Base-by-base conservation (phyloP, 2,113 vertebrate genomes). In the Emydura subglobosa region DNA sequence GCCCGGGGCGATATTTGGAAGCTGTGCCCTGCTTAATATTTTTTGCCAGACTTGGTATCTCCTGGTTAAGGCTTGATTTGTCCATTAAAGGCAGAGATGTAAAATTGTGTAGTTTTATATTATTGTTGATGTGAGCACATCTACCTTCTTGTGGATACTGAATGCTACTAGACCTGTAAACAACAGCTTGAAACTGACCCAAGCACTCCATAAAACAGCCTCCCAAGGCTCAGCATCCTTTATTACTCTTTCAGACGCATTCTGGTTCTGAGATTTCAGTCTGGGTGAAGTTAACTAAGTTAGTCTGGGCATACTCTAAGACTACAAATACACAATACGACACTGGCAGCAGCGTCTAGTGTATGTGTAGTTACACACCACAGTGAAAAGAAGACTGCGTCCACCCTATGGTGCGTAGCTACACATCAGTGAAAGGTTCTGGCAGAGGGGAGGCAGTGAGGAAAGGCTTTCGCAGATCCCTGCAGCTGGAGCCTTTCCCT, bases 71-170 rank as follows among this genome's bases (percentile, higher is more conserved):
- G 55, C 17, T 39, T 65, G 57, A 55, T 86, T 65, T 68, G 9
- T 86, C 24, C 53, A 24, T 0, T 4, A 54, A 83, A 93, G 19
- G 31, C 19, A 87, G 91, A 85, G 80, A 0, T 1, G 0, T 6
- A 87, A 61, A 61, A 85, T 19, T 79, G 79, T 1, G 0, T 24
- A 72, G 55, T 29, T 42, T 53, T 16, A 2, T 1, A 82, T 3
- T 72, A 76, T 6, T 85, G 31, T 80, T 22, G 31, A 79, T 25
- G 76, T 1, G 54, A 80, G 29, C 10, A 39, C 29, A 92, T 82
- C 6, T 84, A 88, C 21, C 51, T 59, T 59, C 12, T 31, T 59
- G 57, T 59, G 57, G 27, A 59, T 59, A 59, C 27, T 91, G 81
- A 85, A 88, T 2, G 50, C 31, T 12, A 65, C 17, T 0, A 5